A percentile compares a stretch with the other conserved stretches of the same genome.
phyloP scores from a whole-genome alignment of 2,113 vertebrate genomes.

The Ptyas mucosa region DNA sequence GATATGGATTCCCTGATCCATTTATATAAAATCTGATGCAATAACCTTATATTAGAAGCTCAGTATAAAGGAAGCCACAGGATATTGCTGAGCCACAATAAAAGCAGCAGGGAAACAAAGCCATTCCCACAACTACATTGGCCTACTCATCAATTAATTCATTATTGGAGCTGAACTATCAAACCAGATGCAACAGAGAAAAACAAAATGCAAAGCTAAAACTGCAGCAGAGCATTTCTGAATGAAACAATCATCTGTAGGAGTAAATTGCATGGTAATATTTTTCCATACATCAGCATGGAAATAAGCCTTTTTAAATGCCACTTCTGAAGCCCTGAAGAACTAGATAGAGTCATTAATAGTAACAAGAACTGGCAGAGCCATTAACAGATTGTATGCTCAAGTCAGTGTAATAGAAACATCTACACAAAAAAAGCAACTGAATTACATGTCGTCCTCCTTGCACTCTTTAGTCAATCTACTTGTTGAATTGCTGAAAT shows the following conservation, averaged over 20 bases:
- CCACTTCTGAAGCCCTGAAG: background rate
- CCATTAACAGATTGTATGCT: background rate
- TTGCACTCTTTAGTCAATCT: constrained; percentile 17
- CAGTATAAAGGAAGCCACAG: constrained; percentile 23
- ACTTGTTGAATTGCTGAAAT: constrained; percentile 15
- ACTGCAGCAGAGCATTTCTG: background rate
- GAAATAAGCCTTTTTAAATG: background rate
- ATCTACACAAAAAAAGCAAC: background rate
- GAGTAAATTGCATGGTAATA: background rate
- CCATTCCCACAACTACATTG: constrained; percentile 17
- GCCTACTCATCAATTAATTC: constrained; percentile 26
- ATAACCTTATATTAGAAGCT: constrained; percentile 11
- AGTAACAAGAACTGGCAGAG: background rate
- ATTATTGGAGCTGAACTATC: constrained; percentile 13
- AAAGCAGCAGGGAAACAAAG: background rate
- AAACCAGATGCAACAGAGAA: background rate
- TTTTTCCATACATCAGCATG: background rate
- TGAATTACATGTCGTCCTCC: background rate
- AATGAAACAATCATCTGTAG: background rate
- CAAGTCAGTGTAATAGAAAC: background rate
- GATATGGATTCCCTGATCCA: constrained; percentile 18
- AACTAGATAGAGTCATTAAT: background rate
- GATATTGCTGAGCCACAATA: background rate
- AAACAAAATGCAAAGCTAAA: background rate
- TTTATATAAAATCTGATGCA: constrained; percentile 17